A percentile compares a stretch with the other conserved stretches of the same genome.
Evolutionary conservation across 2,113 vertebrate species (phyloP).

Genomic region (Crypturellus undulatus): DNA sequence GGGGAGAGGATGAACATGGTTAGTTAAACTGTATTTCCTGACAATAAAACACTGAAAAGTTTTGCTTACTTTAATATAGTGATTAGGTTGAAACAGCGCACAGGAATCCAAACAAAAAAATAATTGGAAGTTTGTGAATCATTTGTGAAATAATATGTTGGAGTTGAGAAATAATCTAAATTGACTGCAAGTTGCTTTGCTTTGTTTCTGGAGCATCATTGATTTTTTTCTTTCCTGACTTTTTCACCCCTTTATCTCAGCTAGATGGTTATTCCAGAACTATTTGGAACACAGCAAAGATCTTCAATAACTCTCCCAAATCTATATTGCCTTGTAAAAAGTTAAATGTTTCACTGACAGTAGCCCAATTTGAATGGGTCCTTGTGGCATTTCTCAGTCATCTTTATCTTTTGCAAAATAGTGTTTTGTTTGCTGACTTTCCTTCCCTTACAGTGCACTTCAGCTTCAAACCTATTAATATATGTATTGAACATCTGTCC

Average conservation of each 20-base stretch:
- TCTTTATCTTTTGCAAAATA: constrained; percentile 14
- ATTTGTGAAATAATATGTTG: constrained; percentile 24
- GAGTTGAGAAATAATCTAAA: constrained; percentile 46
- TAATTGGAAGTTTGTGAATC: background rate
- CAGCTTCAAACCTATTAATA: constrained; percentile 49
- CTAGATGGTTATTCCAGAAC: background rate
- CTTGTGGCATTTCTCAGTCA: background rate
- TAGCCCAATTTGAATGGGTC: background rate
- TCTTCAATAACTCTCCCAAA: background rate
- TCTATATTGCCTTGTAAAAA: background rate
- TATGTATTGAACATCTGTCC: constrained; percentile 59
- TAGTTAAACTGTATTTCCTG: constrained; percentile 49
- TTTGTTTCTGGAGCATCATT: background rate
- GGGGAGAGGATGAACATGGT: constrained; percentile 4
- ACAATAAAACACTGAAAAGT: constrained; percentile 43
- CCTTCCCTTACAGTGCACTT: constrained; percentile 14
- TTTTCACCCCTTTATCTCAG: background rate
- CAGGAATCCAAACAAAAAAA: background rate
- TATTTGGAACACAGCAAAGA: background rate
- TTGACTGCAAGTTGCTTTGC: background rate
- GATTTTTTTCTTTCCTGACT: background rate
- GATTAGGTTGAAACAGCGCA: background rate
- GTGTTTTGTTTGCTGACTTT: background rate
- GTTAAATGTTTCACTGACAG: background rate
- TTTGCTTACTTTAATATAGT: constrained; percentile 1